phyloP scores from a whole-genome alignment of 2,888 invertebrate genomes.

The Drosophila tanythrix region DNA sequence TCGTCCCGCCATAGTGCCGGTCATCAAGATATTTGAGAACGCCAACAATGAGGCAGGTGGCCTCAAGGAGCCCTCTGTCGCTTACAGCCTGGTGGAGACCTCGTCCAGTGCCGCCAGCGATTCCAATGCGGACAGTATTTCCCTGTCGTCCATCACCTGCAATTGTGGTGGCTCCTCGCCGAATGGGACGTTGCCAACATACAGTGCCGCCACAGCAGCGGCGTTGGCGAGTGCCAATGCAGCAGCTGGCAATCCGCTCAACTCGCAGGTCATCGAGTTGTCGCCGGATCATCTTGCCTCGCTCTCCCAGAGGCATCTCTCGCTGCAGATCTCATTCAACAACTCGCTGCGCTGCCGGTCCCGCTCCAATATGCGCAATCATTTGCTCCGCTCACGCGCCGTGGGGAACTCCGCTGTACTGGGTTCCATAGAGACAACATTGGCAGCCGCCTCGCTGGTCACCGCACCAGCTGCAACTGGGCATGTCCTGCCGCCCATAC shows the following conservation, averaged over 20 bases:
- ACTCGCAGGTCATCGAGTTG: constrained; percentile 82
- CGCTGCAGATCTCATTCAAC: constrained; percentile 84
- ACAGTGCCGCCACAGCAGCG: constrained; percentile 61
- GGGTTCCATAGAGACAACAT: constrained; percentile 48
- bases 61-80: constrained; percentile 63
- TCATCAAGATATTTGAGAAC: constrained; percentile 83
- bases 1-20: constrained; percentile 78
- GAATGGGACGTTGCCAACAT: constrained; percentile 59
- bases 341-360: constrained; percentile 75
- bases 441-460: constrained; percentile 12
- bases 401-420: constrained; percentile 62
- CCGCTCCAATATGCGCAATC: constrained; percentile 79
- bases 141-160: constrained; percentile 75
- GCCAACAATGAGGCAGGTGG: constrained; percentile 33
- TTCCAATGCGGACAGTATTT: constrained; percentile 69
- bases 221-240: constrained; percentile 40
- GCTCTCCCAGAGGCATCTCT: constrained; percentile 83
- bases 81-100: constrained; percentile 70
- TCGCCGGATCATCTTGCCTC: constrained; percentile 83
- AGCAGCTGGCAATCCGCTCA: constrained; percentile 33
- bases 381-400: constrained; percentile 80
- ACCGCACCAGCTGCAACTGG: constrained; percentile 7
- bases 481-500: constrained; percentile 72
- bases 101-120: constrained; percentile 14
- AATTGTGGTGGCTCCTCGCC: constrained; percentile 73